Evolutionary conservation across 2,797 vertebrate species (phyloP).

Genomic region (Cryptoprocta ferox): DNA sequence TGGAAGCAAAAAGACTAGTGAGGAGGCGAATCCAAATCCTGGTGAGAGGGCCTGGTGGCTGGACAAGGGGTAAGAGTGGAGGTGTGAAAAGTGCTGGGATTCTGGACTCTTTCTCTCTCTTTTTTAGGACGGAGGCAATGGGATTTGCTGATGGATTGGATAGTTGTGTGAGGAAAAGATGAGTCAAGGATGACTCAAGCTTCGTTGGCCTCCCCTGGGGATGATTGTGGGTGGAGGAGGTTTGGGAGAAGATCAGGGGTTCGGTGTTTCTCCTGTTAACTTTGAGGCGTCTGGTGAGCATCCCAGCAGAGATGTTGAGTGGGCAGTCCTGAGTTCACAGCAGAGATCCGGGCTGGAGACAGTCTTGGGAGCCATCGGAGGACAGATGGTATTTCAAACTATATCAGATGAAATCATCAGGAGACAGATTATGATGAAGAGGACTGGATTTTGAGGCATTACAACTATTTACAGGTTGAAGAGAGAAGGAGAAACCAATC

Average conservation of each 20-base stretch:
- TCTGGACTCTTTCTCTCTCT: background rate
- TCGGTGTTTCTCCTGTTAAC: slow-evolving; percentile 13
- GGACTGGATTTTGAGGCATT: background rate
- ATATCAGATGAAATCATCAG: slow-evolving; percentile 34
- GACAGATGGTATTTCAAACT: slow-evolving; percentile 11
- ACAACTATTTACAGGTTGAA: background rate
- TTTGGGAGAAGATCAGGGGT: background rate
- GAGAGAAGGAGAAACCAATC: background rate
- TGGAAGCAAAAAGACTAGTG: background rate
- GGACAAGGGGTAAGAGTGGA: background rate
- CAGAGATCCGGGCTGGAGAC: slow-evolving; percentile 8
- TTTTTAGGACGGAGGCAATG: background rate
- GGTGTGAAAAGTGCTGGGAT: background rate
- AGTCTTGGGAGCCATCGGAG: background rate
- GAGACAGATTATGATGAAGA: background rate
- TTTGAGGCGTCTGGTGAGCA: slow-evolving; percentile 3
- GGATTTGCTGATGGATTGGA: background rate
- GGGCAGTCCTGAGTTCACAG: background rate
- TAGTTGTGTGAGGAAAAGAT: slow-evolving; percentile 8
- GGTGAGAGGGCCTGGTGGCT: background rate
- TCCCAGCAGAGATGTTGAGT: background rate
- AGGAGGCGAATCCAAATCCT: background rate
- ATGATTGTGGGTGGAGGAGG: slow-evolving; percentile 46
- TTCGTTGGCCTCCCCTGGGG: slow-evolving; percentile 32
- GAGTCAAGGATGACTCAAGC: slow-evolving; percentile 64